Percentiles rank a stretch among this genome's conserved stretches.
phyloP scores from a whole-genome alignment of 2,888 invertebrate species.

The Megaustenia siamemsis region DNA sequence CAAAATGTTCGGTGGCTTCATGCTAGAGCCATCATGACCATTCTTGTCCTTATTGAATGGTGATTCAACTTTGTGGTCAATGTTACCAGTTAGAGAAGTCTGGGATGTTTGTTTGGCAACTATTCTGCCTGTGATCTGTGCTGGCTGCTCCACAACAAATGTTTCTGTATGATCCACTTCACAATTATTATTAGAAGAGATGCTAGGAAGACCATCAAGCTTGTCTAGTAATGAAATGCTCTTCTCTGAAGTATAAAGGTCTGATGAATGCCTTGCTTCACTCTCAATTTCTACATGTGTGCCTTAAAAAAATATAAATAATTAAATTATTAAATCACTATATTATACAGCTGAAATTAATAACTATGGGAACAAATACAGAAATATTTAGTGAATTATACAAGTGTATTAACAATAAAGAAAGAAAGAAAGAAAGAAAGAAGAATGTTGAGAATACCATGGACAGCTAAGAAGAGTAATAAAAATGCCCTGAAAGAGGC shows the following conservation, averaged over 20 bases:
- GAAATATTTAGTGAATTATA: no score
- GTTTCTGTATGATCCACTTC: conserved; percentile 27
- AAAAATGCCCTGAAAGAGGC: no score
- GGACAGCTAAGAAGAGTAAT: no score
- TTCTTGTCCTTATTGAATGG: no score
- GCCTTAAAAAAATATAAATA: background rate
- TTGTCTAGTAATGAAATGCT: background rate
- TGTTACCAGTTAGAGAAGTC: background rate
- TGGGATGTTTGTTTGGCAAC: background rate
- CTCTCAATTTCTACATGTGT: background rate
- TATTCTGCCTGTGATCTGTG: background rate
- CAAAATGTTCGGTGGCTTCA: conserved; percentile 79
- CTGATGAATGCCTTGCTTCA: background rate
- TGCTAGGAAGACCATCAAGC: background rate
- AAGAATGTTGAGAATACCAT: no score
- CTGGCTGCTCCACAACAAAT: background rate
- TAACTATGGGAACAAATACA: no score
- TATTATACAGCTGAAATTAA: no score
- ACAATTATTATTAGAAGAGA: conserved; percentile 16
- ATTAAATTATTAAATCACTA: background rate
- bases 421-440: no score
- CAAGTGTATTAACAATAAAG: no score
- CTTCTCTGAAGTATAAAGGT: background rate
- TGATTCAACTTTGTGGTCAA: background rate
- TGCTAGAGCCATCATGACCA: background rate